Percentiles rank a stretch among this genome's conserved stretches.
Conservation (phyloP, 2,888 invertebrate species). For the Pristionchus japonicus region DNA sequence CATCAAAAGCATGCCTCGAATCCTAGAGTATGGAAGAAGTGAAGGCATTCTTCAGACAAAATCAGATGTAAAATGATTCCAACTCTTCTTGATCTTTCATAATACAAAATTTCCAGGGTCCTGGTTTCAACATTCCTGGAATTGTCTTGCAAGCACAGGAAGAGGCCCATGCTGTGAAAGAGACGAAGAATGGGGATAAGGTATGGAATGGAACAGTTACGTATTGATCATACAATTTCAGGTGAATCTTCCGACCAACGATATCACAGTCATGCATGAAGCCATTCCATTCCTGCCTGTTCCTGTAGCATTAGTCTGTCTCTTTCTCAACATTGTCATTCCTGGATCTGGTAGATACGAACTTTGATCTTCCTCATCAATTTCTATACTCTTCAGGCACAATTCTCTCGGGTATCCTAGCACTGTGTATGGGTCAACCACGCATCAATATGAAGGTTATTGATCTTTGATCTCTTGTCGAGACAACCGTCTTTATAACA, state of each 20-base stretch:
- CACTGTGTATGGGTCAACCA: conserved; percentile 90
- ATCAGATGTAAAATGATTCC: neutral
- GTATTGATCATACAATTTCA: conserved; percentile 9
- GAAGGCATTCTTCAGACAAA: conserved; percentile 73
- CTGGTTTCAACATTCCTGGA: conserved; percentile 71
- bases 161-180: conserved; percentile 70
- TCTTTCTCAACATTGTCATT: conserved; percentile 85
- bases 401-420: conserved; percentile 88
- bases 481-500: conserved; percentile 46
- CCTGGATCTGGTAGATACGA: conserved; percentile 90
- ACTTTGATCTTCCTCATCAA: conserved; percentile 66
- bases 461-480: conserved; percentile 77
- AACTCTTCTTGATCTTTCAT: too few species aligned
- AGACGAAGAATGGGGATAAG: conserved; percentile 70
- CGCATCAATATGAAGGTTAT: conserved; percentile 88
- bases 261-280: conserved; percentile 86
- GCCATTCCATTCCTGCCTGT: conserved; percentile 92
- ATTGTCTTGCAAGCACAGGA: conserved; percentile 72
- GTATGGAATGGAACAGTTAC: conserved; percentile 47
- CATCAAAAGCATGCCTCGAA: conserved; percentile 69
- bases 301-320: conserved; percentile 88
- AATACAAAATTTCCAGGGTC: neutral
- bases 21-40: conserved; percentile 72
- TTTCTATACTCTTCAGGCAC: conserved; percentile 82
- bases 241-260: conserved; percentile 74